Evolutionary conservation across 1,140 invertebrate genomes (phyloP).

Genomic region (Mylabris phalerata): DNA sequence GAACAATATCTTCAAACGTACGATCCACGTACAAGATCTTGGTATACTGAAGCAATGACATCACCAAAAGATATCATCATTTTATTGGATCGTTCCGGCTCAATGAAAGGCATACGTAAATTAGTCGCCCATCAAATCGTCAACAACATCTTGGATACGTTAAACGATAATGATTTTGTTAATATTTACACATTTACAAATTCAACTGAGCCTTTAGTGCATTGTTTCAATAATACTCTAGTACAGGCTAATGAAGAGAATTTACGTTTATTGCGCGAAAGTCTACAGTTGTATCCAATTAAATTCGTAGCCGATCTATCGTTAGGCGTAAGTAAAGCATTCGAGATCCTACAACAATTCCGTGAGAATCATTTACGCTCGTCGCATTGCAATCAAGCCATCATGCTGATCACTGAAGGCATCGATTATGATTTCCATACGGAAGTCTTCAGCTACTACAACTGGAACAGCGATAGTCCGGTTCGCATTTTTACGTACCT

Average conservation of each 20-base stretch:
- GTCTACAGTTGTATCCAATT: constrained; percentile 28
- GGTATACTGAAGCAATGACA: constrained; percentile 95
- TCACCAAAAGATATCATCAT: constrained; percentile 96
- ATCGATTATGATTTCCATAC: constrained; percentile 89
- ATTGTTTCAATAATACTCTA: constrained; percentile 78
- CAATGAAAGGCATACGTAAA: constrained; percentile 90
- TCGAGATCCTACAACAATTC: constrained; percentile 31
- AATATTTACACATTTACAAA: constrained; percentile 88
- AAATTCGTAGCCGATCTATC: constrained; percentile 30
- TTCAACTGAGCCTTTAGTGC: constrained; percentile 66
- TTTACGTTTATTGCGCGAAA: constrained; percentile 35
- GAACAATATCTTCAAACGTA: constrained; percentile 73
- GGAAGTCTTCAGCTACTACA: constrained; percentile 81
- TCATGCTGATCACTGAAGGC: constrained; percentile 98
- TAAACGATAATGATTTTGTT: constrained; percentile 97
- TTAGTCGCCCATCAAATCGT: constrained; percentile 93
- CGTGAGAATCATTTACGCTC: constrained; percentile 14
- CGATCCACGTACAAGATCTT: constrained; percentile 79
- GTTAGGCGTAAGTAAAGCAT: constrained; percentile 31
- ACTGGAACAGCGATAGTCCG: constrained; percentile 70
- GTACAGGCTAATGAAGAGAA: constrained; percentile 50
- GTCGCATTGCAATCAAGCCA: constrained; percentile 79
- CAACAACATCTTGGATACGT: constrained; percentile 90
- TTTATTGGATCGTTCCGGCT: constrained; percentile 90
- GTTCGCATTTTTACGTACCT: constrained; percentile 97